phyloP scores from a whole-genome alignment of 2,888 invertebrate genomes.

The Stenodera caucasica region DNA sequence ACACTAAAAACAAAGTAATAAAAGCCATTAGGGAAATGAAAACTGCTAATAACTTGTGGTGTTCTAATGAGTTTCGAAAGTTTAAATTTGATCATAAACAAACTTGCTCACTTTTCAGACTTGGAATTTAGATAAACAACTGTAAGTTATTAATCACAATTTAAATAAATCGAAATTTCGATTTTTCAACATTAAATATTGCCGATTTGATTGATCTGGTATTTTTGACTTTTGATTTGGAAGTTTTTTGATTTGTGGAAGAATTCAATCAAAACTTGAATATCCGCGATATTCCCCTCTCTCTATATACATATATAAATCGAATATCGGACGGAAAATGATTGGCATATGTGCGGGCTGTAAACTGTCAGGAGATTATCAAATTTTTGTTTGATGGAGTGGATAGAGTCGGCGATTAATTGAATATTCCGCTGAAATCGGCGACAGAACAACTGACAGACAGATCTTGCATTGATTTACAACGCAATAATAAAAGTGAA shows the following conservation, averaged over 20 bases:
- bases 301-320: too few species aligned
- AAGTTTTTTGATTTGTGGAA: too few species aligned
- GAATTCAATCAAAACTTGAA: not conserved
- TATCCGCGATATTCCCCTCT: too few species aligned
- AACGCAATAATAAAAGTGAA: not conserved
- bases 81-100: constrained; percentile 29
- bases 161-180: not conserved
- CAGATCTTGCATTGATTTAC: not conserved
- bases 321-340: too few species aligned
- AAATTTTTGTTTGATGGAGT: not conserved
- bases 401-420: constrained; percentile 11
- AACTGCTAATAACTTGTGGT: constrained; percentile 29
- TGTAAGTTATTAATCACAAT: constrained; percentile 26
- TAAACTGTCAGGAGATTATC: not conserved
- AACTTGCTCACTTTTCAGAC: constrained; percentile 24
- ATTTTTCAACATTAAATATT: too few species aligned
- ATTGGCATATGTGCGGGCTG: not conserved
- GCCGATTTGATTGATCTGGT: too few species aligned
- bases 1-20: constrained; percentile 28
- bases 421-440: constrained; percentile 14
- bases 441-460: not conserved
- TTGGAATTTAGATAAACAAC: constrained; percentile 28
- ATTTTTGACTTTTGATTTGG: too few species aligned
- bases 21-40: constrained; percentile 32
- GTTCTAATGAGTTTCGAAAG: constrained; percentile 29